Percentiles rank a stretch among this genome's conserved stretches.
These are phyloP conservation scores for Dissostichus mawsoni DNA, from an alignment of 2,113 vertebrate species.

Conservation along the genomic window DNA sequence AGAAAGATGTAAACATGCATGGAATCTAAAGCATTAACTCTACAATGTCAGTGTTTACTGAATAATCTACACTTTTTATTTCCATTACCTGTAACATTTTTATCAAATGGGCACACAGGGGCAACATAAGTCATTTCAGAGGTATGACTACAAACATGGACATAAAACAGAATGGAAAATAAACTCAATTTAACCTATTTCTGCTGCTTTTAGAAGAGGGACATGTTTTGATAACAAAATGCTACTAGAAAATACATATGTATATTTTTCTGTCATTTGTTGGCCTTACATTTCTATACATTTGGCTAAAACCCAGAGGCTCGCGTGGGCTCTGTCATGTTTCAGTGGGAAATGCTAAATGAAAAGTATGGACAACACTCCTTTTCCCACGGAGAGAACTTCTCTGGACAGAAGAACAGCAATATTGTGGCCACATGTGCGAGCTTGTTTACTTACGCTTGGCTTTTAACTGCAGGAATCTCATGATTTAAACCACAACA, in stretches of 20 bases:
- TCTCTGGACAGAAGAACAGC: constrained; percentile 59
- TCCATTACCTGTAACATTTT: background rate
- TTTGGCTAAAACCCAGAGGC: constrained; percentile 31
- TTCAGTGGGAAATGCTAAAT: constrained; percentile 41
- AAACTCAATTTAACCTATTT: background rate
- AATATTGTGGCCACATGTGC: constrained; percentile 81
- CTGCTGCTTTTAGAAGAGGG: background rate
- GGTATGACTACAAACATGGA: background rate
- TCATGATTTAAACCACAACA: constrained; percentile 75
- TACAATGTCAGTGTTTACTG: background rate
- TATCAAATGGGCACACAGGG: background rate
- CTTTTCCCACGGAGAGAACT: constrained; percentile 54
- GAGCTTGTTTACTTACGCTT: constrained; percentile 77
- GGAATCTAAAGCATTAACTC: background rate
- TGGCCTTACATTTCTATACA: constrained; percentile 11
- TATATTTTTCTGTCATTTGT: constrained; percentile 11
- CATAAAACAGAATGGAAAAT: background rate
- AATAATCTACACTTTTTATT: no score
- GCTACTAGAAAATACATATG: background rate
- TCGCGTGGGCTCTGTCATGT: constrained; percentile 26
- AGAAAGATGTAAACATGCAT: background rate
- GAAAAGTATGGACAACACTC: constrained; percentile 47
- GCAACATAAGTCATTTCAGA: background rate
- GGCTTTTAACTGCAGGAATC: constrained; percentile 79
- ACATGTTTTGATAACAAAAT: background rate